Conservation (phyloP, 2,797 vertebrate genomes). For the Cygnus olor region DNA sequence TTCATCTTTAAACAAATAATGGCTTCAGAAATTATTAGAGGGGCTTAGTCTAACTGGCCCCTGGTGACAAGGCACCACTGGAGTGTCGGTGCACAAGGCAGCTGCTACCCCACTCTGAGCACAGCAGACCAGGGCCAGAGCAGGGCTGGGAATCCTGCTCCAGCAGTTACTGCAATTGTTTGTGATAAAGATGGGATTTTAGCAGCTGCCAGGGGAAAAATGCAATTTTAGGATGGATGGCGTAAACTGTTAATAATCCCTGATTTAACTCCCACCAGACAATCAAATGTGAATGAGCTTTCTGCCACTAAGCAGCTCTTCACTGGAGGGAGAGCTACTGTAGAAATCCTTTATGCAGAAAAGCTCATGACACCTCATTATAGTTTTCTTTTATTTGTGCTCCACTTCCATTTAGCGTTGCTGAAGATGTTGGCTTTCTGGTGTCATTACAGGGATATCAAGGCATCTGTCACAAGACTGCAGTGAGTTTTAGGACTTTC, state of each 20-base stretch:
- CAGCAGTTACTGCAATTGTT: background rate
- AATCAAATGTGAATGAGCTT: conserved; percentile 42
- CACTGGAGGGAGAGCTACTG: background rate
- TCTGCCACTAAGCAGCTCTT: background rate
- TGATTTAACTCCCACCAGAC: conserved; percentile 39
- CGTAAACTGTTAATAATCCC: conserved; percentile 49
- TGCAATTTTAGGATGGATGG: background rate
- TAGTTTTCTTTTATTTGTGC: background rate
- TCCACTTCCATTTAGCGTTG: background rate
- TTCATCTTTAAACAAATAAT: conserved; percentile 17
- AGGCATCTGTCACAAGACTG: background rate
- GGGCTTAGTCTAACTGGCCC: conserved; percentile 5
- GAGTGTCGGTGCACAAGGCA: background rate
- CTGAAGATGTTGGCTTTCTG: background rate
- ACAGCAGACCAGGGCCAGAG: background rate
- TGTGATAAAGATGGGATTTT: conserved; percentile 35
- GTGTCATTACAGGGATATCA: background rate
- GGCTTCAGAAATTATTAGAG: background rate
- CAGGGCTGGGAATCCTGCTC: background rate
- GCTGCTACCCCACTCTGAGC: background rate
- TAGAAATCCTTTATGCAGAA: conserved; percentile 23
- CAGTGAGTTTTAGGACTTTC: background rate
- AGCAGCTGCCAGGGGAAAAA: conserved; percentile 42
- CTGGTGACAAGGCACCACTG: background rate
- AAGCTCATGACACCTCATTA: conserved; percentile 8